Percentiles rank a stretch among this genome's conserved stretches.
Conservation (phyloP, 1,140 invertebrate species). For the Lerema accius region DNA sequence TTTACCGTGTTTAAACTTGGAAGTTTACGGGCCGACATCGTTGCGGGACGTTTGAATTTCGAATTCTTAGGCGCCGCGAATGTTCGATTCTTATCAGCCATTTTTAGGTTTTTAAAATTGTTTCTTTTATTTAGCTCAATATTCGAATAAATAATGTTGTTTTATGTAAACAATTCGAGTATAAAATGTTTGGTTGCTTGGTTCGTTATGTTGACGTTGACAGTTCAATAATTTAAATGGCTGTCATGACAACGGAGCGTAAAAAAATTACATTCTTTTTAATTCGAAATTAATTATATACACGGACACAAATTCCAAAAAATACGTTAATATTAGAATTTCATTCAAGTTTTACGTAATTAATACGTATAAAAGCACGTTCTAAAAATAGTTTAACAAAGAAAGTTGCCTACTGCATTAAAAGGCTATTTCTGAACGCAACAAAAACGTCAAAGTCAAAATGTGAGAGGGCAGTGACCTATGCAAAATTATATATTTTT, state of each 20-base stretch:
- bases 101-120: constrained; percentile 31
- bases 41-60: constrained; percentile 46
- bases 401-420: background rate
- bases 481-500: no score
- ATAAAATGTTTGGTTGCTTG: no score
- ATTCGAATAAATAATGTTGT: no score
- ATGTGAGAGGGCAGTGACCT: constrained; percentile 1
- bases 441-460: constrained; percentile 17
- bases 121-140: background rate
- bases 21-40: constrained; percentile 31
- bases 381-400: constrained; percentile 3
- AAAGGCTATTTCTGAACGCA: constrained; percentile 23
- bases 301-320: background rate
- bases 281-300: constrained; percentile 2
- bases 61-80: constrained; percentile 44
- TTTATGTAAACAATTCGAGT: no score
- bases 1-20: constrained; percentile 40
- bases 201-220: constrained; percentile 29
- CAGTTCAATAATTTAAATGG: constrained; percentile 34
- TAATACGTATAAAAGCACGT: background rate
- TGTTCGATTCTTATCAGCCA: constrained; percentile 57
- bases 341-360: background rate
- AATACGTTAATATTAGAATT: background rate
- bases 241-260: constrained; percentile 38
- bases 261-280: background rate